Evolutionary conservation across 2,888 invertebrate species (phyloP), one percentile per base, ranked within the genome.

Genomic region (Agonum fuliginosum): DNA sequence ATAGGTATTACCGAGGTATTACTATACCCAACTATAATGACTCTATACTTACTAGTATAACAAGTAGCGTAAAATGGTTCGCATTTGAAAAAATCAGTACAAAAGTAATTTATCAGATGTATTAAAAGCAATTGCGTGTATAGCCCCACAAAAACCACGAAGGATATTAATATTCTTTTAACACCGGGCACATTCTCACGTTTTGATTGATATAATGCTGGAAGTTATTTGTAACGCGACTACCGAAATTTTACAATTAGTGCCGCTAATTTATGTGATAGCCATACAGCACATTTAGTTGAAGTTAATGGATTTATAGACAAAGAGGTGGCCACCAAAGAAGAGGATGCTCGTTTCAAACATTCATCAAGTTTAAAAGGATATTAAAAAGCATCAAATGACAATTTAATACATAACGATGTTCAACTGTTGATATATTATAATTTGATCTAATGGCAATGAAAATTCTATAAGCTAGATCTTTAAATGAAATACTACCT

Each of bases 131-230:
- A 41, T 67, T 41, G 67, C 67, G 41, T 67, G 67, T 41, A n/a
- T n/a, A 41, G 20, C 37, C 67, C n/a, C 19, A 67, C 65, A 34
- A 17, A 65, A 34, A 30, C 62, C 62, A 62, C 37, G 20, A 67
- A 37, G 41, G 41, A 67, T 67, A 67, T 67, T 67, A 67, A 67
- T 67, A 67, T 67, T 41, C 67, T 67, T 41, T 67, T 67, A 67
- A 67, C 67, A 67, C 67, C 37, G 20, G 67, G 67, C 17, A 12
- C 41, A 41, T 67, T 67, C 67, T 67, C 67, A 67, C 67, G 34
- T n/a, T 37, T 37, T 67, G 67, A 67, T 67, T 67, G 67, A 67
- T 67, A 41, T 67, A 41, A n/a, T 41, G 67, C 22, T 41, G 37
- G 6, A 41, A 22, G 41, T 67, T 67, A 67, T 67, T 67, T 19